Conservation (phyloP, 2,888 invertebrate species). For the Agriopis marginaria region DNA sequence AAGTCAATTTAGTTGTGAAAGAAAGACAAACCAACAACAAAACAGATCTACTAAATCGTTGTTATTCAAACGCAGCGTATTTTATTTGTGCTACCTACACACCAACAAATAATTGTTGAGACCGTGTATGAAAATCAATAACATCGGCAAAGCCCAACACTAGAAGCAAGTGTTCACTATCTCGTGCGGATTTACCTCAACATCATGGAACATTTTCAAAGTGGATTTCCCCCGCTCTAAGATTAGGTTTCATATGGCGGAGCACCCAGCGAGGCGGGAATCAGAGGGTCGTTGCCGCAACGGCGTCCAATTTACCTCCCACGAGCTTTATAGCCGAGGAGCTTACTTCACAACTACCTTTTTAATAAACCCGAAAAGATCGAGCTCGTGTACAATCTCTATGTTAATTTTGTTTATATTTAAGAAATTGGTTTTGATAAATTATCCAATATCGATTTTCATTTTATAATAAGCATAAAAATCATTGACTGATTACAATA, state of each 20-base stretch:
- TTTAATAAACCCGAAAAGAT: conserved; percentile 14
- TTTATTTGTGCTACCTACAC: not conserved
- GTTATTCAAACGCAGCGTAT: not conserved
- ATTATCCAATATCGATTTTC: not conserved
- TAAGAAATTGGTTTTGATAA: not conserved
- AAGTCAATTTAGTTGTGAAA: no score
- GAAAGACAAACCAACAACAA: no score
- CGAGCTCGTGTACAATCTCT: not conserved
- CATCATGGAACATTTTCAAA: conserved; percentile 20
- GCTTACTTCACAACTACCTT: conserved; percentile 13
- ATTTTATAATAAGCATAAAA: not conserved
- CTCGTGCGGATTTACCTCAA: conserved; percentile 8
- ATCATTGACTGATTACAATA: not conserved
- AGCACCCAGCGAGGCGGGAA: conserved; percentile 21
- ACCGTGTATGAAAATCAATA: conserved; percentile 7
- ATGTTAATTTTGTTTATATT: not conserved
- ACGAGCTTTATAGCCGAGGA: conserved; percentile 21
- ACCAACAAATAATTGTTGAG: not conserved
- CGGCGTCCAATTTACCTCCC: conserved; percentile 31
- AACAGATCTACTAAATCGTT: not conserved
- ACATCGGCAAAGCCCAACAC: not conserved
- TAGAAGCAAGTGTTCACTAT: conserved; percentile 11
- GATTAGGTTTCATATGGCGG: conserved; percentile 34
- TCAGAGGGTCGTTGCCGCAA: conserved; percentile 24
- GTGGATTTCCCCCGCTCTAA: conserved; percentile 25